Evolutionary conservation across 2,797 vertebrate species (phyloP), one percentile per base, ranked within the genome.

Genomic region (Falco naumanni): DNA sequence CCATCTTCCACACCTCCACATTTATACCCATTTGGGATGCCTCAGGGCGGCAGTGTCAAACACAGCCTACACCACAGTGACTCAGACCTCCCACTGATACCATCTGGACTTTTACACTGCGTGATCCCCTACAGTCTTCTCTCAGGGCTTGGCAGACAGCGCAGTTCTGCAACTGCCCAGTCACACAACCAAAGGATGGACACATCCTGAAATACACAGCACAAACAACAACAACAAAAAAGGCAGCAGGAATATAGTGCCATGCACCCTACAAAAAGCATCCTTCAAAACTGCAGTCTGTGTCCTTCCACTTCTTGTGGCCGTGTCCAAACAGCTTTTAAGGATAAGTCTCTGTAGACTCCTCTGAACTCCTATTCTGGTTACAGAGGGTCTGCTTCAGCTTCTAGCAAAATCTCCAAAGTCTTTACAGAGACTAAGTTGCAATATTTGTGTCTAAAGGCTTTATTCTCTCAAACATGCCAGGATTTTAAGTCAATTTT

Each of bases 61-160:
- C 87, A 91, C 93, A 94, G 88, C 95, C 95, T 45, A 95, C 88
- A 91, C 4, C 72, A n/a, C 57, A 41, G 91, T 97, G 96, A 97
- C 90, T 96, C 96, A 97, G 93, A 59, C 90, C 83, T 96, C 97
- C 97, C 95, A 96, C 97, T 74, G 89, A 64, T 1, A 77, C 97
- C 96, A 96, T 96, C 96, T 97, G 97, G 97, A 89, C 90, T 84
- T 57, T 59, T 22, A 76, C 79, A 64, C 74, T 68, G 70, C 1
- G 6, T 83, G 80, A 84, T 92, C 65, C 84, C 92, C 77, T 92
- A 47, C 66, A 71, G 69, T 41, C 85, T 92, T 64, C 85, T 89
- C 77, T 25, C 54, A 19, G 83, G 69, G 84, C 61, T 70, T 59
- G 65, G 92, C 83, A 95, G n/a, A 69, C 51, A 61, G 60, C 43